Evolutionary conservation across 2,113 vertebrate genomes (phyloP).

Genomic region (Telmatochromis sp.): DNA sequence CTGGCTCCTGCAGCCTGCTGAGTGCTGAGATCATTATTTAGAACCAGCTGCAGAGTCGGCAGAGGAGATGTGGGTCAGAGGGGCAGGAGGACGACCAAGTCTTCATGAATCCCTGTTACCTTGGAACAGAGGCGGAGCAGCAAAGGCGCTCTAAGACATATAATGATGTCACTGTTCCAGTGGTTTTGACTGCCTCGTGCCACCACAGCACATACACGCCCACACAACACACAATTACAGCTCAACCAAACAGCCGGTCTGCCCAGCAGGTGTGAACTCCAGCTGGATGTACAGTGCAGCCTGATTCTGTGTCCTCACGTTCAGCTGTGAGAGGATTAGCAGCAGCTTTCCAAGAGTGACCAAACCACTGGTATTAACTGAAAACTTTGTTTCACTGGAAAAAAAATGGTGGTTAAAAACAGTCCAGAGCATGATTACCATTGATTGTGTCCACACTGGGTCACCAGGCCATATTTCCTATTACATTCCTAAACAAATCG

Average conservation of each 20-base stretch:
- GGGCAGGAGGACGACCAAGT: conserved; percentile 2
- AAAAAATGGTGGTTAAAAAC: background rate
- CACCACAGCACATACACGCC: background rate
- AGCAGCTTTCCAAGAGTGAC: background rate
- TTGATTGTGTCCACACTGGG: background rate
- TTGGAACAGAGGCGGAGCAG: background rate
- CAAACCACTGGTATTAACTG: background rate
- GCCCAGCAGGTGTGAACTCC: background rate
- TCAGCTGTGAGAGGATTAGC: background rate
- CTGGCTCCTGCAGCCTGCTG: background rate
- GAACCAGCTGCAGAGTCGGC: conserved; percentile 33
- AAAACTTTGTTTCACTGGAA: too few relatives aligned
- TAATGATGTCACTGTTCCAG: background rate
- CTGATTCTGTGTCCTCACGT: background rate
- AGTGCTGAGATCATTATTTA: conserved; percentile 24
- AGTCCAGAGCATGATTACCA: background rate
- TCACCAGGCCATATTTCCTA: background rate
- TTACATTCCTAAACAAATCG: background rate
- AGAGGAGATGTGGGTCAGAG: conserved; percentile 13
- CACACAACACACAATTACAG: background rate
- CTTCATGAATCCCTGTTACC: background rate
- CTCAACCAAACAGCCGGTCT: background rate
- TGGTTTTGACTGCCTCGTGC: background rate
- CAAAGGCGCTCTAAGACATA: background rate
- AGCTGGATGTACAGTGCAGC: background rate